Conservation (phyloP, 2,797 vertebrate species). For the Alca torda region DNA sequence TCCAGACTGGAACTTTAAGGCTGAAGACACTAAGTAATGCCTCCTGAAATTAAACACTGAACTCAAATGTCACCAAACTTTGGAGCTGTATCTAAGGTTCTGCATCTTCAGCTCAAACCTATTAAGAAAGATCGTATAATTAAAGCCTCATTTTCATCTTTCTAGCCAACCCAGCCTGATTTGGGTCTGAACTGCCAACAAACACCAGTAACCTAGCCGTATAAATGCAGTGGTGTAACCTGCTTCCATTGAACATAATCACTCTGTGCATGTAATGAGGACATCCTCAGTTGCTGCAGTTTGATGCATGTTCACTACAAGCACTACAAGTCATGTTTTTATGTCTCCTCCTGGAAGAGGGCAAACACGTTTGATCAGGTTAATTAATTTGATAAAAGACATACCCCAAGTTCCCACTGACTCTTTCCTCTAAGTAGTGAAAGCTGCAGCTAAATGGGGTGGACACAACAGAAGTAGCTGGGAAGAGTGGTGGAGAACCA, state of each 20-base stretch:
- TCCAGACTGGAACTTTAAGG: background rate
- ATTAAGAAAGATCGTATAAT: background rate
- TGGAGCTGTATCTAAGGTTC: background rate
- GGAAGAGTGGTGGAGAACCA: background rate
- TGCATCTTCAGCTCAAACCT: background rate
- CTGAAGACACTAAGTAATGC: background rate
- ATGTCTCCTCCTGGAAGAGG: background rate
- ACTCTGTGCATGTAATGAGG: background rate
- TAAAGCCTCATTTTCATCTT: background rate
- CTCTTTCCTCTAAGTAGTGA: background rate
- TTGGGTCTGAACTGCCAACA: background rate
- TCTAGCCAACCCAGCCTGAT: background rate
- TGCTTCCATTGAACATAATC: background rate
- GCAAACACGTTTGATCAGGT: background rate
- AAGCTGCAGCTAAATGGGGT: background rate
- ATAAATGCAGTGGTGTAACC: background rate
- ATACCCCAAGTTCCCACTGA: background rate
- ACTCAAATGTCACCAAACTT: background rate
- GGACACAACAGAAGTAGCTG: background rate
- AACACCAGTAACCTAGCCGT: background rate
- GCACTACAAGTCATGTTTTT: background rate
- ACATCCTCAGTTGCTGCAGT: background rate
- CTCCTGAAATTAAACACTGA: background rate
- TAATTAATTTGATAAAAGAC: background rate
- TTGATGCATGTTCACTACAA: background rate